Percentiles rank a stretch among this genome's conserved stretches.
phyloP scores from a whole-genome alignment of 2,113 vertebrate species.

The Megaceryle maxima region DNA sequence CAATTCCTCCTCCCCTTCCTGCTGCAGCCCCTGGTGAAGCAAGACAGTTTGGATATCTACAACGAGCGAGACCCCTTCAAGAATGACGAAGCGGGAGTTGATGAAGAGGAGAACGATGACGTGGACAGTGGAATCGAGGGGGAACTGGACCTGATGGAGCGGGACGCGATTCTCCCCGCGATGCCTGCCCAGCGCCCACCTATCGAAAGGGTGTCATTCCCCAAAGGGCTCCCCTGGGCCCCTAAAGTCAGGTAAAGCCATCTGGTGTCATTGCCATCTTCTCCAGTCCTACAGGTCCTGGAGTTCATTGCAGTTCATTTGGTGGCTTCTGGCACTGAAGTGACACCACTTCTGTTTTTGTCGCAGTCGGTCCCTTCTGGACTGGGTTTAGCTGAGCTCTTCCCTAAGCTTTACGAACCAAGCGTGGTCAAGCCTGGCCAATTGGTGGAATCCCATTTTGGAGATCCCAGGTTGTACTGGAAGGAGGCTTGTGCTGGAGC shows the following conservation, averaged over 20 bases:
- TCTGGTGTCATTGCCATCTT: background rate
- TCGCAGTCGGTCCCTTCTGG: background rate
- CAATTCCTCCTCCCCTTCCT: background rate
- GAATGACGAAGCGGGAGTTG: slow-evolving; percentile 84
- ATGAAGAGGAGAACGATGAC: slow-evolving; percentile 89
- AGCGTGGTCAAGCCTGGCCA: background rate
- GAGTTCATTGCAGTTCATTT: background rate
- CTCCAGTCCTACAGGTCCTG: background rate
- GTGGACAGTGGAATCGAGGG: slow-evolving; percentile 85
- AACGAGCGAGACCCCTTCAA: slow-evolving; percentile 97
- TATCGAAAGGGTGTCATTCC: slow-evolving; percentile 87
- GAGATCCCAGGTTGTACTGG: background rate
- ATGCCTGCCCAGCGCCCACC: slow-evolving; percentile 65
- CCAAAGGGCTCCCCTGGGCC: slow-evolving; percentile 95
- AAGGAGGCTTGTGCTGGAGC: background rate
- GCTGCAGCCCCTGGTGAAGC: slow-evolving; percentile 89
- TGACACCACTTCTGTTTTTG: background rate
- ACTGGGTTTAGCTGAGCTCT: background rate
- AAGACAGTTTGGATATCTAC: slow-evolving; percentile 96
- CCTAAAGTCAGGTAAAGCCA: slow-evolving; percentile 92
- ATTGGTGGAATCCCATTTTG: background rate
- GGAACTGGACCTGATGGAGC: slow-evolving; percentile 90
- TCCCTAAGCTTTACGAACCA: background rate
- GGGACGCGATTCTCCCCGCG: slow-evolving; percentile 81
- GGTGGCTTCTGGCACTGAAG: background rate